Evolutionary conservation across 2,797 vertebrate genomes (phyloP).

Genomic region (Hoplostethus mediterraneus): DNA sequence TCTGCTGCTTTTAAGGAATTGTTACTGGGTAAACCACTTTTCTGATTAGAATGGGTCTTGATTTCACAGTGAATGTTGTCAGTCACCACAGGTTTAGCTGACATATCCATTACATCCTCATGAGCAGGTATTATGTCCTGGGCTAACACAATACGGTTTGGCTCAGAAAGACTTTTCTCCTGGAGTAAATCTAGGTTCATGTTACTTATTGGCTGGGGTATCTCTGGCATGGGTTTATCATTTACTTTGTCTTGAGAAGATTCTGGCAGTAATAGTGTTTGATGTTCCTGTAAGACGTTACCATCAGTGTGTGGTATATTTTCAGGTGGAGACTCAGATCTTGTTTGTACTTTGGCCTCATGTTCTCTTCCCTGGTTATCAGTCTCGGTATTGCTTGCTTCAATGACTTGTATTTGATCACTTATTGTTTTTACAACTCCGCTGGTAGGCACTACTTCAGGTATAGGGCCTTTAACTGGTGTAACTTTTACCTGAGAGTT

Average conservation of each 20-base stretch:
- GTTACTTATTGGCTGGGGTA: conserved; percentile 22
- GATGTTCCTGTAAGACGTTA: conserved; percentile 6
- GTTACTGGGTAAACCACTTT: background rate
- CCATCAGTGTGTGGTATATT: conserved; percentile 10
- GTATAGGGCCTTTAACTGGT: background rate
- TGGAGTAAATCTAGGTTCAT: conserved; percentile 30
- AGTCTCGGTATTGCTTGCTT: conserved; percentile 7
- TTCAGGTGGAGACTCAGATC: conserved; percentile 8
- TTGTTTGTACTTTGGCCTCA: conserved; percentile 22
- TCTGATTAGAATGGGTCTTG: conserved; percentile 25
- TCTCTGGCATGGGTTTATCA: conserved; percentile 17
- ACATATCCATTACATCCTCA: conserved; percentile 45
- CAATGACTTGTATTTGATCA: conserved; percentile 16
- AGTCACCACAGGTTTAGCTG: conserved; percentile 45
- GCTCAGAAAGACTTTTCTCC: conserved; percentile 24
- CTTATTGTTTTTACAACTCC: background rate
- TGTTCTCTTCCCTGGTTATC: conserved; percentile 2
- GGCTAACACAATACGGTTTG: conserved; percentile 8
- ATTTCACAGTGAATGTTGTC: conserved; percentile 23
- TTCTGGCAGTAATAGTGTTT: conserved; percentile 23
- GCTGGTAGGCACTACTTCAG: background rate
- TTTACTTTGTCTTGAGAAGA: conserved; percentile 11
- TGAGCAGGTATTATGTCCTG: conserved; percentile 33
- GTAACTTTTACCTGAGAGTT: conserved; percentile 12
- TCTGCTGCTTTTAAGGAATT: conserved; percentile 18